phyloP scores from a whole-genome alignment of 2,797 vertebrate species.

The Carcharodon carcharias region DNA sequence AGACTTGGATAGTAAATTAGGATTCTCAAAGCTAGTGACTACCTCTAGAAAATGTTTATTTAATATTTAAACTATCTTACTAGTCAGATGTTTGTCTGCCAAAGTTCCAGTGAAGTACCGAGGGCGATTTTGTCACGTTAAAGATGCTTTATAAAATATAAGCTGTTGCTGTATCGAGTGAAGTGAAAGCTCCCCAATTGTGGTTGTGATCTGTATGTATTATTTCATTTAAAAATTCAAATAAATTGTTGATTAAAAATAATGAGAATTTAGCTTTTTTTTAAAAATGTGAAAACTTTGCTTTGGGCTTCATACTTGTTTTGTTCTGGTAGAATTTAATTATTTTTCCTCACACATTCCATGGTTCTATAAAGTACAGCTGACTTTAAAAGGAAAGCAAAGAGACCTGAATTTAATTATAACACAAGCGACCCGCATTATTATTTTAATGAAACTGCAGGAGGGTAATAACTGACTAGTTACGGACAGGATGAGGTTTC shows the following conservation, averaged over 20 bases:
- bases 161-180: not conserved
- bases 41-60: not conserved
- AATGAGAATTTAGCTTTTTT: not conserved
- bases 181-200: not conserved
- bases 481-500: not conserved
- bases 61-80: not conserved
- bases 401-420: not conserved
- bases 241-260: not conserved
- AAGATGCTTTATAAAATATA: too few relatives aligned
- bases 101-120: too few relatives aligned
- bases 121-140: too few relatives aligned
- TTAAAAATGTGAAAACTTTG: not conserved
- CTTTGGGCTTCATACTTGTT: not conserved
- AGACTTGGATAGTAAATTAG: not conserved
- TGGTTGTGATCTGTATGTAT: not conserved
- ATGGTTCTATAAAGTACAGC: not conserved
- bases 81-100: not conserved
- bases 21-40: not conserved
- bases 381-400: not conserved
- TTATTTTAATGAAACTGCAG: constrained; percentile 21
- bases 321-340: not conserved
- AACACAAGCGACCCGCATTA: not conserved
- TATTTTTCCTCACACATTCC: not conserved
- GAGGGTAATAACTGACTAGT: not conserved
- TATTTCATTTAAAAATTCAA: not conserved